phyloP scores from a whole-genome alignment of 2,888 invertebrate species.

The Argynnis bischoffii region DNA sequence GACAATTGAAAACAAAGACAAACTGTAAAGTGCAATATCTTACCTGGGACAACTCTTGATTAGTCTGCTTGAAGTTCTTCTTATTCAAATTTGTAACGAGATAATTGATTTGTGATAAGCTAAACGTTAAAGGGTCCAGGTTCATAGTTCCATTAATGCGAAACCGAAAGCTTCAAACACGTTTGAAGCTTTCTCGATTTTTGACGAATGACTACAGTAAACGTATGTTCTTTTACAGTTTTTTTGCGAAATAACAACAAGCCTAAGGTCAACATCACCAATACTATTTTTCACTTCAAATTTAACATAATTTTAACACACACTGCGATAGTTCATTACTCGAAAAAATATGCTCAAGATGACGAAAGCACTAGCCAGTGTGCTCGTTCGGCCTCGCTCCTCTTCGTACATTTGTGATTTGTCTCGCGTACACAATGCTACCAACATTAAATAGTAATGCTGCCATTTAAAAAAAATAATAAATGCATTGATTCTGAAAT shows the following conservation, averaged over 20 bases:
- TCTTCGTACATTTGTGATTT: constrained; percentile 22
- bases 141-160: constrained; percentile 98
- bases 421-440: constrained; percentile 12
- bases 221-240: constrained; percentile 70
- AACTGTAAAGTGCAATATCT: constrained; percentile 68
- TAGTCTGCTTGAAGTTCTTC: constrained; percentile 96
- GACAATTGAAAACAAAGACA: constrained; percentile 72
- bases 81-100: constrained; percentile 97
- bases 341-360: constrained; percentile 29
- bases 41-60: constrained; percentile 94
- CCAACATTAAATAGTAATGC: constrained; percentile 26
- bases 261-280: constrained; percentile 80
- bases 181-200: constrained; percentile 95
- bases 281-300: constrained; percentile 71
- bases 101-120: constrained; percentile 99
- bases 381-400: constrained; percentile 32
- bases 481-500: no score
- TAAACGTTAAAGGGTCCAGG: constrained; percentile 99
- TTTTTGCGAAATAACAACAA: constrained; percentile 71
- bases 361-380: constrained; percentile 56
- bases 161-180: constrained; percentile 97
- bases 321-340: constrained; percentile 38
- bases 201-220: constrained; percentile 85
- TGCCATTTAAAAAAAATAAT: constrained; percentile 8
- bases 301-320: constrained; percentile 67